These are phyloP conservation scores for Rousettus leschenaultii DNA, from an alignment of 2,113 vertebrate genomes.

Conservation along the genomic window DNA sequence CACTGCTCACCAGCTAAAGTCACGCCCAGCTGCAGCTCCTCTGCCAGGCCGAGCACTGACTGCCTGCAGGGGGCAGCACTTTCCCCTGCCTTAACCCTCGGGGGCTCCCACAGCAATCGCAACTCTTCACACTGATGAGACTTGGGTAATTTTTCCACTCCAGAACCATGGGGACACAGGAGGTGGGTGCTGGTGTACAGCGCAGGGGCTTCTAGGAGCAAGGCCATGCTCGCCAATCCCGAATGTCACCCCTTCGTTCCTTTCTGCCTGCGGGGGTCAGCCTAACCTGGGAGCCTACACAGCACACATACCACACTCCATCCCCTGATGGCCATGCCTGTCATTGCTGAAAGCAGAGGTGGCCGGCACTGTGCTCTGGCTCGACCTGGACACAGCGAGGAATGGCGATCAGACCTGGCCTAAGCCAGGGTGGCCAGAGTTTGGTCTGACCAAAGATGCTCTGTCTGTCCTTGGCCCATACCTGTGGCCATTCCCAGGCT, in stretches of 20 bases:
- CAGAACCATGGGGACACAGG: neutral
- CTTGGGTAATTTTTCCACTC: neutral
- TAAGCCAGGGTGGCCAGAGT: neutral
- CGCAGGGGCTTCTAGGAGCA: neutral
- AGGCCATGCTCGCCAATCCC: neutral
- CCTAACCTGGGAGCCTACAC: neutral
- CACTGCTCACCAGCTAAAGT: neutral
- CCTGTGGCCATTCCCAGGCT: neutral
- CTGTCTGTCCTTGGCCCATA: neutral
- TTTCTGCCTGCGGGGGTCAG: neutral
- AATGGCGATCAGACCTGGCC: neutral
- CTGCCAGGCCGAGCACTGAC: neutral
- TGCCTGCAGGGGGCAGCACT: neutral
- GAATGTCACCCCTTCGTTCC: neutral
- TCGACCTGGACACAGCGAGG: neutral
- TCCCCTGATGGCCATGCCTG: too few species aligned
- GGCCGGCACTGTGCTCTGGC: neutral
- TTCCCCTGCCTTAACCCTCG: neutral
- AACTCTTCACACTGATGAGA: neutral
- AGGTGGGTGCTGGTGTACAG: neutral
- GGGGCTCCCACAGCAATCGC: fast-evolving
- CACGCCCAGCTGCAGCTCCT: too few species aligned
- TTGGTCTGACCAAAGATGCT: neutral
- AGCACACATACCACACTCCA: too few species aligned
- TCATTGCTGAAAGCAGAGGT: neutral